Conservation (phyloP, 2,113 vertebrate species). For the Hassar affinis region DNA sequence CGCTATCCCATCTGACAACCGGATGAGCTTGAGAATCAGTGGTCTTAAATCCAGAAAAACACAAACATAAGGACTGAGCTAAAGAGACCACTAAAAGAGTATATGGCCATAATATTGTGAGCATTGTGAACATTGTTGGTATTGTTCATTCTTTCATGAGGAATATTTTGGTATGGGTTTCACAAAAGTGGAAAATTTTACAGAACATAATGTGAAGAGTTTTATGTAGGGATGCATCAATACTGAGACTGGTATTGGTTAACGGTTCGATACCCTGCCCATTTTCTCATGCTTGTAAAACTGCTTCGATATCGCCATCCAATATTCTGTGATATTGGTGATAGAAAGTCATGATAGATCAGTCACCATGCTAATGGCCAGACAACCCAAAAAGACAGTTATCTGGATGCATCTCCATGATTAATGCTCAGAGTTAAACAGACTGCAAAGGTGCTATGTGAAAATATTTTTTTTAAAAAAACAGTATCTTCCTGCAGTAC, state of each 20-base stretch:
- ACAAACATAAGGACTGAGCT: neutral
- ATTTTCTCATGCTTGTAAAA: neutral
- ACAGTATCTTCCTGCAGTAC: neutral
- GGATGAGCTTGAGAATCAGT: neutral
- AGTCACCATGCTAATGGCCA: neutral
- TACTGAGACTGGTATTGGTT: neutral
- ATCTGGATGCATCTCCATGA: neutral
- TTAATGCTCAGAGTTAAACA: no score
- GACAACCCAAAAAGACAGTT: neutral
- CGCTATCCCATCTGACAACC: neutral
- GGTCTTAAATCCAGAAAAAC: slow-evolving; percentile 5
- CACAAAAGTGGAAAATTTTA: slow-evolving; percentile 36
- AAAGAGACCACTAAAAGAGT: slow-evolving; percentile 2
- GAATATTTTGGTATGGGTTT: slow-evolving; percentile 25
- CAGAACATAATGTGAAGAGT: slow-evolving; percentile 28
- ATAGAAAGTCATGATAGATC: no score
- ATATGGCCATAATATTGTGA: slow-evolving; percentile 15
- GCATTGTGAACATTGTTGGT: neutral
- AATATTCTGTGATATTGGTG: neutral
- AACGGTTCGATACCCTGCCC: neutral
- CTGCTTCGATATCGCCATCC: no score
- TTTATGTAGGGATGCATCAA: neutral
- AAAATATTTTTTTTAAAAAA: neutral
- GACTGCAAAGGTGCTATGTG: neutral
- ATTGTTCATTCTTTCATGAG: neutral